Conservation (phyloP, 2,113 vertebrate species). For the Tylochromis polylepis region DNA sequence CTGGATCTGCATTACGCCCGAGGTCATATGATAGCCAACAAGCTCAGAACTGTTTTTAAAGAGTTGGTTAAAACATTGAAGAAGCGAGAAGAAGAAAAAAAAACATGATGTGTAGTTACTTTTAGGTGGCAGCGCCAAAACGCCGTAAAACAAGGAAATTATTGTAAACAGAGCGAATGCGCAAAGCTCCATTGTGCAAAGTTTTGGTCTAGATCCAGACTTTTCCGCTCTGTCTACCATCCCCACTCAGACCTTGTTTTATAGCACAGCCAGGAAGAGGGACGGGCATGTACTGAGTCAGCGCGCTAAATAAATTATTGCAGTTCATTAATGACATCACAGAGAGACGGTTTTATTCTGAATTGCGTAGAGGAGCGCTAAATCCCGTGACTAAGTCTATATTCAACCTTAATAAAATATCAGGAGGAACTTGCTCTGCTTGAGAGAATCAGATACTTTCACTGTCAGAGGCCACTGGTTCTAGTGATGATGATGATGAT, state of each 20-base stretch:
- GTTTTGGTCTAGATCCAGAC: background rate
- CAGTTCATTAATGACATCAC: slow-evolving; percentile 4
- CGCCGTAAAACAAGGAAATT: slow-evolving; percentile 13
- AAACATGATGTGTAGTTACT: slow-evolving; percentile 36
- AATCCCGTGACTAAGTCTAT: background rate
- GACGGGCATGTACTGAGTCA: slow-evolving; percentile 62
- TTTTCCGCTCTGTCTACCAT: background rate
- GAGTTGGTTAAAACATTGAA: background rate
- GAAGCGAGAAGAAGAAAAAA: background rate
- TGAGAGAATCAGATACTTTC: too few species aligned
- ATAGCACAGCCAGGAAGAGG: slow-evolving; percentile 30
- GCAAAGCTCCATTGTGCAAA: slow-evolving; percentile 52
- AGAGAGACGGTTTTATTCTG: background rate
- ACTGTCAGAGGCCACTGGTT: background rate
- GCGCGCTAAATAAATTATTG: background rate
- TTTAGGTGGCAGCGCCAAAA: slow-evolving; percentile 10
- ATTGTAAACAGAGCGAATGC: slow-evolving; percentile 27
- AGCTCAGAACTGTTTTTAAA: background rate
- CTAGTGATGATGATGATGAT: background rate
- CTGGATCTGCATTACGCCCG: background rate
- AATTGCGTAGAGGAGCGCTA: background rate
- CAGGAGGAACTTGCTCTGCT: background rate
- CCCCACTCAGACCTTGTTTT: slow-evolving; percentile 28
- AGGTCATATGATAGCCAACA: background rate
- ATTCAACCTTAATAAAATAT: background rate